Evolutionary conservation across 2,113 vertebrate genomes (phyloP).

Genomic region (Forbesichthys papilliferus): DNA sequence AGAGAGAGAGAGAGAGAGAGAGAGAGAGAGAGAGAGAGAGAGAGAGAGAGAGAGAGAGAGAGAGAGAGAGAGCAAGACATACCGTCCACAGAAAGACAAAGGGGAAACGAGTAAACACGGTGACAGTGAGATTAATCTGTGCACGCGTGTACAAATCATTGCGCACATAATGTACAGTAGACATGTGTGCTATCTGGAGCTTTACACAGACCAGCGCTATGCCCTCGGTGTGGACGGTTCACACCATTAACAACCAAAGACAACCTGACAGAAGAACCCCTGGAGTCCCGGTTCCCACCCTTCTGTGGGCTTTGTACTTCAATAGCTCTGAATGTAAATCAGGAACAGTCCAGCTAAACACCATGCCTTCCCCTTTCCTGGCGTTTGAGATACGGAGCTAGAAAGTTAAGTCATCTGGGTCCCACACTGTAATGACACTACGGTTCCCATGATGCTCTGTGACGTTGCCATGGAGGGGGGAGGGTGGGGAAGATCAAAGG

Average conservation of each 20-base stretch:
- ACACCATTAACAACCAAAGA: constrained; percentile 12
- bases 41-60: constrained; percentile 14
- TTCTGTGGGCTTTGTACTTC: constrained; percentile 5
- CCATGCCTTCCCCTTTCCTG: too few relatives aligned
- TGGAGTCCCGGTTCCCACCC: constrained; percentile 17
- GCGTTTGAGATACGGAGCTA: background rate
- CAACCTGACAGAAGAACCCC: background rate
- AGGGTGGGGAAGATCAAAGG: too few relatives aligned
- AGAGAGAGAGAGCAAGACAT: constrained; percentile 8
- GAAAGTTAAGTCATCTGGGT: background rate
- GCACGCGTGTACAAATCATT: too few relatives aligned
- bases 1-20: background rate
- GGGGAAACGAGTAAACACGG: background rate
- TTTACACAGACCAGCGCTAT: background rate
- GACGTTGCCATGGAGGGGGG: background rate
- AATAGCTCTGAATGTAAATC: constrained; percentile 33
- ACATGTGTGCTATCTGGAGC: constrained; percentile 1
- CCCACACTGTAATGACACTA: constrained; percentile 33
- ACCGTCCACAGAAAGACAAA: too few relatives aligned
- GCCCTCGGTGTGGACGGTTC: constrained; percentile 1
- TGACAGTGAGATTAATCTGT: background rate
- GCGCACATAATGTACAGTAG: background rate
- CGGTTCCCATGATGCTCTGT: constrained; percentile 44
- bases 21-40: constrained; percentile 2
- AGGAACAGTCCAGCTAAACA: background rate